Evolutionary conservation across 2,888 invertebrate species (phyloP).

Genomic region (Carterocephalus palaemon): DNA sequence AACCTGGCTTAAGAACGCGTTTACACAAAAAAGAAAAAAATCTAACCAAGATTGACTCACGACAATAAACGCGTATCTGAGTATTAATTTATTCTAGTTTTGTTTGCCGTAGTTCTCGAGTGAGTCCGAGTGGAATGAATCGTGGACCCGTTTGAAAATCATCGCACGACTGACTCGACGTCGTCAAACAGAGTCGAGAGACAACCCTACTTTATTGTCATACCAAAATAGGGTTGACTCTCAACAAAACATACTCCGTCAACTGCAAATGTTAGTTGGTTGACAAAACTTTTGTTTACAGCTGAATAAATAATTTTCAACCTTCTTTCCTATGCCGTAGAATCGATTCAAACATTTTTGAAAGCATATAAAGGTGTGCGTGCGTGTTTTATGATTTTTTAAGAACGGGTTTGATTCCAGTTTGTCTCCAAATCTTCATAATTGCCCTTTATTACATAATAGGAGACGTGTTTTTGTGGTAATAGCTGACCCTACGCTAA

Average conservation of each 20-base stretch:
- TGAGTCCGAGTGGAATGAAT: conserved; percentile 21
- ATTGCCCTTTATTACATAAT: conserved; percentile 40
- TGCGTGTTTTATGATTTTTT: conserved; percentile 20
- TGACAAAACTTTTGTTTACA: neutral
- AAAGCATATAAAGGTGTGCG: neutral
- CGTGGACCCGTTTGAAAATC: conserved; percentile 17
- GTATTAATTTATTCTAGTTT: conserved; percentile 22
- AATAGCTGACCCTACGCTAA: conserved; percentile 14
- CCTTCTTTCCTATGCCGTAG: neutral
- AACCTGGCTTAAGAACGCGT: conserved; percentile 22
- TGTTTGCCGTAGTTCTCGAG: conserved; percentile 19
- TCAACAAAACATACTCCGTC: neutral
- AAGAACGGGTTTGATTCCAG: conserved; percentile 16
- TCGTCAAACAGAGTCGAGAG: neutral
- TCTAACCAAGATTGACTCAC: conserved; percentile 10
- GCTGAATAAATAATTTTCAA: neutral
- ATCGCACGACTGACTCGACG: neutral
- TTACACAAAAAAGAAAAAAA: conserved; percentile 18
- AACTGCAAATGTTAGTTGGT: conserved; percentile 9
- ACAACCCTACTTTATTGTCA: neutral
- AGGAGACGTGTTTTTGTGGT: conserved; percentile 30
- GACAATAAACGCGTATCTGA: conserved; percentile 21
- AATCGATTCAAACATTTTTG: neutral
- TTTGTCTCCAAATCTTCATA: conserved; percentile 38
- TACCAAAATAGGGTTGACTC: too few relatives aligned